Conservation (phyloP, 2,797 vertebrate genomes). For the Delichon dasypus region DNA sequence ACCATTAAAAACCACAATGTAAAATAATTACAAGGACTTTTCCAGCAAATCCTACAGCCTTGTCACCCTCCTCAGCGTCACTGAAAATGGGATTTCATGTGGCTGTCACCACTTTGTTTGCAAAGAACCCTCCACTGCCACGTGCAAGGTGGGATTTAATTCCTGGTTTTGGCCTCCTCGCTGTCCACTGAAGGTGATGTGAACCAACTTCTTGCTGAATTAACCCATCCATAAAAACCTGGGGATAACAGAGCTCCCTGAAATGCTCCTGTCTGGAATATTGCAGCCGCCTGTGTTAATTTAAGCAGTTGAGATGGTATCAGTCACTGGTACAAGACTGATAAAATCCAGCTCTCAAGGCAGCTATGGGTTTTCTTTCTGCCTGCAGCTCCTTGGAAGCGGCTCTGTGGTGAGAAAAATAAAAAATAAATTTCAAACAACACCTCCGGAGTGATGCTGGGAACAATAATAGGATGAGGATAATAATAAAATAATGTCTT, state of each 20-base stretch:
- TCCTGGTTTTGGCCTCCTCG: background rate
- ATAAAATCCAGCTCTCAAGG: background rate
- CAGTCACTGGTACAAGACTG: background rate
- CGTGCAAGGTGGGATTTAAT: background rate
- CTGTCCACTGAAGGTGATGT: background rate
- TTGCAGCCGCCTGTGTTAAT: background rate
- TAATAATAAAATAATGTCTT: background rate
- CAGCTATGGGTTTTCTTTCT: background rate
- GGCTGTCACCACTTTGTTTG: background rate
- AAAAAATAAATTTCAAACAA: background rate
- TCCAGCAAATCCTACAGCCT: background rate
- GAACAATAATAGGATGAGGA: background rate
- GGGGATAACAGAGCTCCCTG: background rate
- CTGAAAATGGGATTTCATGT: background rate
- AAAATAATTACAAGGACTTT: background rate
- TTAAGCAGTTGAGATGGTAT: background rate
- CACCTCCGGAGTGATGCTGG: background rate
- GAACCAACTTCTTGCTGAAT: background rate
- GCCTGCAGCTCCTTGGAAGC: background rate
- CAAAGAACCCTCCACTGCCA: background rate
- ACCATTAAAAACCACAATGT: too few relatives aligned
- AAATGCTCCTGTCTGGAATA: background rate
- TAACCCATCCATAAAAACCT: background rate
- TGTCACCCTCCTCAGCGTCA: background rate
- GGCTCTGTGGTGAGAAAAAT: background rate